Conservation (phyloP, 2,888 invertebrate genomes). For the Keiferia lycopersicella region DNA sequence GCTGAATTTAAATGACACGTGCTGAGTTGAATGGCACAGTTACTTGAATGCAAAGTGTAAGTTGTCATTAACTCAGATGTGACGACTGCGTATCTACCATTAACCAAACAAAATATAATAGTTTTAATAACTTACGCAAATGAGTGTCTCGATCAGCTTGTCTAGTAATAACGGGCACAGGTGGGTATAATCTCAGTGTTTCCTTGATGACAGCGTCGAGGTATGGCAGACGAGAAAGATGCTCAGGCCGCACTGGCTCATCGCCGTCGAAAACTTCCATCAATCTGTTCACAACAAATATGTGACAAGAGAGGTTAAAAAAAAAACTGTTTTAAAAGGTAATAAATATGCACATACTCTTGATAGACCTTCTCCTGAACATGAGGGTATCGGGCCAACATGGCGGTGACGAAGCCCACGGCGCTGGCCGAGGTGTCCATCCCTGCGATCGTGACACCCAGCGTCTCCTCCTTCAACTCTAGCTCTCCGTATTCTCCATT, state of each 20-base stretch:
- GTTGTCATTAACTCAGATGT: too few relatives aligned
- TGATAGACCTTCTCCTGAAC: too few relatives aligned
- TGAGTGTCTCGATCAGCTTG: too few relatives aligned
- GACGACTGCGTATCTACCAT: too few relatives aligned
- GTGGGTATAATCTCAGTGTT: slow-evolving; percentile 34
- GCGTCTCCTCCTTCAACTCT: not conserved
- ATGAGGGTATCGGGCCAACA: slow-evolving; percentile 1
- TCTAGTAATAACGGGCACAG: not conserved
- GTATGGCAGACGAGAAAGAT: slow-evolving; percentile 47
- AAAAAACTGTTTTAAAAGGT: too few relatives aligned
- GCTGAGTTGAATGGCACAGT: too few relatives aligned
- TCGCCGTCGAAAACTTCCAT: slow-evolving; percentile 31
- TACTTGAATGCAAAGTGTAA: too few relatives aligned
- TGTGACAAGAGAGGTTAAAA: too few relatives aligned
- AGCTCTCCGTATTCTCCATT: not conserved
- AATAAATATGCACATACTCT: too few relatives aligned
- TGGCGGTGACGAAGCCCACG: not conserved
- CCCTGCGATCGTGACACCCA: not conserved
- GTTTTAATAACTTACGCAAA: too few relatives aligned
- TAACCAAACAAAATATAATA: too few relatives aligned
- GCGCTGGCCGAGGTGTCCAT: not conserved
- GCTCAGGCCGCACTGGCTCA: slow-evolving; percentile 40
- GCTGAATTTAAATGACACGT: too few relatives aligned
- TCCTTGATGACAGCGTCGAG: slow-evolving; percentile 53
- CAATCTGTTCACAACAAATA: slow-evolving; percentile 30